Evolutionary conservation across 2,113 vertebrate species (phyloP).

Genomic region (Scophthalmus maximus): DNA sequence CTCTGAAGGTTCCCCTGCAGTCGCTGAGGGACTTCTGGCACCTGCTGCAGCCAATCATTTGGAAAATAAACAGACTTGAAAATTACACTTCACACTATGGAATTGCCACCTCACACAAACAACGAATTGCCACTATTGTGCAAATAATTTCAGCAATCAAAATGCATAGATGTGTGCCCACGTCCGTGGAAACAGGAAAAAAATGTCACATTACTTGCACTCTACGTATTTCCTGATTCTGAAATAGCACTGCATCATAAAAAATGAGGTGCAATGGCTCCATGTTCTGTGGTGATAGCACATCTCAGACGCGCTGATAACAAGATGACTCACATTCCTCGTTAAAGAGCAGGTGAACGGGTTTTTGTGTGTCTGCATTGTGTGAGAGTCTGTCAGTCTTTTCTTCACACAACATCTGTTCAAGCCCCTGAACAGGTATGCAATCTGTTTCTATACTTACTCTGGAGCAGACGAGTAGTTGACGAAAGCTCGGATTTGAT

Average conservation of each 20-base stretch:
- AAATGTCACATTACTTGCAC: constrained; percentile 28
- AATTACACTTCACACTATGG: constrained; percentile 5
- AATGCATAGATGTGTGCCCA: constrained; percentile 5
- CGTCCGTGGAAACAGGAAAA: constrained; percentile 22
- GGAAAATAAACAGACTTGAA: constrained; percentile 23
- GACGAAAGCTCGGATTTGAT: constrained; percentile 34
- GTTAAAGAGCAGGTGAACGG: constrained; percentile 64
- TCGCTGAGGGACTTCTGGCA: constrained; percentile 15
- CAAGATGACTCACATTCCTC: constrained; percentile 70
- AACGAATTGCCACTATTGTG: constrained; percentile 18
- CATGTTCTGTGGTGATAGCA: constrained; percentile 53
- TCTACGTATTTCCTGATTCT: constrained; percentile 38
- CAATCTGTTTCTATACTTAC: constrained; percentile 70
- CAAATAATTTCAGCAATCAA: constrained; percentile 13
- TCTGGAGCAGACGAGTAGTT: constrained; percentile 31
- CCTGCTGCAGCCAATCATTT: constrained; percentile 11
- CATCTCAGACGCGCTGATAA: constrained; percentile 69
- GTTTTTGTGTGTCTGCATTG: constrained; percentile 14
- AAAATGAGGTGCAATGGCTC: constrained; percentile 58
- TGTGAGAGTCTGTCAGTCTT: constrained; percentile 29
- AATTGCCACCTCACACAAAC: constrained; percentile 28
- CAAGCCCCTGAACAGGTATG: constrained; percentile 48
- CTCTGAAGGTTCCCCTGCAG: constrained; percentile 5
- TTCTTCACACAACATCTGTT: constrained; percentile 62
- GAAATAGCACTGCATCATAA: constrained; percentile 63